phyloP scores from a whole-genome alignment of 2,888 invertebrate genomes.

The Adelognathus sp. region DNA sequence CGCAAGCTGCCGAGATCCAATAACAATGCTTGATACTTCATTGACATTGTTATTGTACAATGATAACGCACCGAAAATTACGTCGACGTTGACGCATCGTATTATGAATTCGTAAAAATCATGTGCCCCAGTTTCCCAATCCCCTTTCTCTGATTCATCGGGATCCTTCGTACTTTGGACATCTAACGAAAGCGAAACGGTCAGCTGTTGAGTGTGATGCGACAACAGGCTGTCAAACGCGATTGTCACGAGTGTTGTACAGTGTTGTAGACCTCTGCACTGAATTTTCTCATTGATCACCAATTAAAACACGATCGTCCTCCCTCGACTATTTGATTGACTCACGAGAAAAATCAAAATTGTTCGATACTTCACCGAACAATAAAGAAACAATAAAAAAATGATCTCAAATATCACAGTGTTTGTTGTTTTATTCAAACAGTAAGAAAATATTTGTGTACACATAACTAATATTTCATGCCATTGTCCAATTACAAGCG shows the following conservation, averaged over 20 bases:
- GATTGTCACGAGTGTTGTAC: not conserved
- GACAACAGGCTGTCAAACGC: conserved; percentile 4
- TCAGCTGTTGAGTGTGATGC: not conserved
- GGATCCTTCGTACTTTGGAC: conserved; percentile 28
- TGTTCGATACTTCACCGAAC: not conserved
- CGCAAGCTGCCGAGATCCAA: not conserved
- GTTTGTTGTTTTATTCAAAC: too few species aligned
- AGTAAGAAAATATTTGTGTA: too few species aligned
- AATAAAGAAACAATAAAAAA: too few species aligned
- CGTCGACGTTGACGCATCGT: not conserved
- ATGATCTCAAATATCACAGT: too few species aligned
- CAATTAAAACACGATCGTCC: not conserved
- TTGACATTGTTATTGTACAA: not conserved
- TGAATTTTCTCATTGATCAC: not conserved
- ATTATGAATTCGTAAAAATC: conserved; percentile 6
- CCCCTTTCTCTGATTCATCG: conserved; percentile 8
- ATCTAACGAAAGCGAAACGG: not conserved
- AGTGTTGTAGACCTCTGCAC: not conserved
- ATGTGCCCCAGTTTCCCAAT: conserved; percentile 27
- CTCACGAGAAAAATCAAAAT: not conserved
- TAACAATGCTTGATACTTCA: not conserved
- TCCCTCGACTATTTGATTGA: not conserved
- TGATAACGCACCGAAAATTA: not conserved
- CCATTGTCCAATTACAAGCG: too few species aligned
- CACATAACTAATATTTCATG: too few species aligned